Base-by-base conservation (phyloP, 53 echinoderm and acorn worm genomes). In the Patiria pectinifera region DNA sequence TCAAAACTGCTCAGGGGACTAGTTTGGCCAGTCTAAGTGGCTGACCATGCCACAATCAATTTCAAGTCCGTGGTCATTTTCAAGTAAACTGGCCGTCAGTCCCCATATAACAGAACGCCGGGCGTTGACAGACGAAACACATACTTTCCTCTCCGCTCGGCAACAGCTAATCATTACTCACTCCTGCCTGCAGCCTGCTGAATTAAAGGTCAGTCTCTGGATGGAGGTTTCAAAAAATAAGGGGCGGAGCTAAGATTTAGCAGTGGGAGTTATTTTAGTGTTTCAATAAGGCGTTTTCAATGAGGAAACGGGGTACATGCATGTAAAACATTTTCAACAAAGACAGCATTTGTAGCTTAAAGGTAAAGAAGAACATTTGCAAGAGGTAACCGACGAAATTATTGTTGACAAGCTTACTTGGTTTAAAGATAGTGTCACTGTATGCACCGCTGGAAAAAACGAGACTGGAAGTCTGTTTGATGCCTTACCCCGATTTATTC, bases 61-160 rank as follows among this genome's bases (percentile, higher is more conserved):
- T 85, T 86, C 86, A 86, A 23, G 86, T 86, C 72, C 74, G 24
- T 71, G 74, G 72, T 72, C 86, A 71, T 70, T 86, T 86, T 48
- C 86, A 0, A 86, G 86, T 71, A 86, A 48, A 86, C 72, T 71
- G 86, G 49, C 45, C 47, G 21, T 81, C 90, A 90, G 80, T 90
- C 90, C 66, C 15, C 47, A 48, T 53, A 53, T 62, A 90, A 81
- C 81, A 81, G 80, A 69, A 44, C 11, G 80, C 80, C 24, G 23
- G 69, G 90, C 80, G 90, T 47, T 69, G 90, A 90, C 23, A 80
- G 90, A 90, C 69, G 21, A n/a, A 90, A 81, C 69, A 48, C 74
- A 48, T 6, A 44, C 80, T 12, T 80, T 76, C 88, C 78, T 60
- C 61, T 59, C 60, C 13, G 35, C 74, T 66, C n/a, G 48, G 26